A percentile compares a stretch with the other conserved stretches of the same genome.
These are phyloP conservation scores for Oncorhynchus masou DNA, from an alignment of 2,113 vertebrate species.

Conservation along the genomic window DNA sequence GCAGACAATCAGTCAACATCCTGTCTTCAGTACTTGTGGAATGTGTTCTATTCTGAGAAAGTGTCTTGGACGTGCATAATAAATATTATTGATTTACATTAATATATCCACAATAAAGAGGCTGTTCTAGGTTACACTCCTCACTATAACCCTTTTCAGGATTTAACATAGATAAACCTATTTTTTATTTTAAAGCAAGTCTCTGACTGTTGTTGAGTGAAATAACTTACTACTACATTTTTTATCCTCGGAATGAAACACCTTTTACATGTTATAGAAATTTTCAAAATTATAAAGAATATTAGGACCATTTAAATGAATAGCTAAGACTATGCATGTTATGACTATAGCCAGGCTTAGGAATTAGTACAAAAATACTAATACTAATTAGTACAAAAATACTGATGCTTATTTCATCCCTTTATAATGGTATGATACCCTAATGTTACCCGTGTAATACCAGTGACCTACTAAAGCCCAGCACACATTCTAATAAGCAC, in stretches of 20 bases:
- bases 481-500: constrained; percentile 16
- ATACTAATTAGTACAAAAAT: too few species aligned
- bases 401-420: constrained; percentile 14
- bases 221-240: background rate
- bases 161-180: background rate
- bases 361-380: too few species aligned
- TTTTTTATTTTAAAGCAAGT: background rate
- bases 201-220: background rate
- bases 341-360: too few species aligned
- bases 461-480: constrained; percentile 39
- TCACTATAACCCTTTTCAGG: background rate
- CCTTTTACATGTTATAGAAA: too few species aligned
- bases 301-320: background rate
- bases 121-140: background rate
- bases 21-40: background rate
- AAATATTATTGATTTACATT: too few species aligned
- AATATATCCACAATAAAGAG: background rate
- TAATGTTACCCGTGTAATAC: constrained; percentile 31
- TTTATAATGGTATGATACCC: constrained; percentile 29
- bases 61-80: too few species aligned
- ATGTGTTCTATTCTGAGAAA: background rate
- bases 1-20: background rate
- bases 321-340: background rate
- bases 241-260: background rate
- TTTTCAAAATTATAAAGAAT: background rate